Evolutionary conservation across 2,113 vertebrate genomes (phyloP).

Genomic region (Felis chaus): DNA sequence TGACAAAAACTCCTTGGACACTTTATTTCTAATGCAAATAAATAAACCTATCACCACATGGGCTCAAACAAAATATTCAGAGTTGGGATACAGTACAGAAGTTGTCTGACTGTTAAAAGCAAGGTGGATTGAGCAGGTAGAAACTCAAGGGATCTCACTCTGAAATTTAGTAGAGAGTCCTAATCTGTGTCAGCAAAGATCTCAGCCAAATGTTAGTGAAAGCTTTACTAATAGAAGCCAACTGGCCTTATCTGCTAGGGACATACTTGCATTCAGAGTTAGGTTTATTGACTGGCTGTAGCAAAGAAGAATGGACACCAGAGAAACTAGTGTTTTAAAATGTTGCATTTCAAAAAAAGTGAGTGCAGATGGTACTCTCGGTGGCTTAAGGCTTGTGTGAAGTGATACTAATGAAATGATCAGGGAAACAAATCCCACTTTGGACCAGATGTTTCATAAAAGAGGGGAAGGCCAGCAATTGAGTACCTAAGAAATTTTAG

Average conservation of each 20-base stretch:
- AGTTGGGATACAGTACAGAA: background rate
- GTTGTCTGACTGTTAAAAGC: background rate
- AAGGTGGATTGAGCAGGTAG: background rate
- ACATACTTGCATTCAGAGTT: background rate
- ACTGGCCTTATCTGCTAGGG: background rate
- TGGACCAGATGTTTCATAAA: background rate
- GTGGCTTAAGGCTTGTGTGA: background rate
- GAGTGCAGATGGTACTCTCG: background rate
- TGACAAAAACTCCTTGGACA: background rate
- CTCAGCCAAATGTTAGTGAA: background rate
- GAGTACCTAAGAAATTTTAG: background rate
- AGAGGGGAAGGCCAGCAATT: background rate
- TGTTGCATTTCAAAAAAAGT: background rate
- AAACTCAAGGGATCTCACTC: background rate
- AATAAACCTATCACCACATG: background rate
- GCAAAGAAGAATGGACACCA: background rate
- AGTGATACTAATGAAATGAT: background rate
- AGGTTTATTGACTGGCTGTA: background rate
- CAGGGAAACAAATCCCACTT: background rate
- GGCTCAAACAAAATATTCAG: background rate
- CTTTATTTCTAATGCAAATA: background rate
- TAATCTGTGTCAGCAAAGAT: background rate
- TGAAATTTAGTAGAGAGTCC: background rate
- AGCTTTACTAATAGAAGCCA: background rate
- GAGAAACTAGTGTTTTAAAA: background rate